Base-by-base conservation (phyloP, 2,797 vertebrate genomes). In the Melanotaenia pygmaea region DNA sequence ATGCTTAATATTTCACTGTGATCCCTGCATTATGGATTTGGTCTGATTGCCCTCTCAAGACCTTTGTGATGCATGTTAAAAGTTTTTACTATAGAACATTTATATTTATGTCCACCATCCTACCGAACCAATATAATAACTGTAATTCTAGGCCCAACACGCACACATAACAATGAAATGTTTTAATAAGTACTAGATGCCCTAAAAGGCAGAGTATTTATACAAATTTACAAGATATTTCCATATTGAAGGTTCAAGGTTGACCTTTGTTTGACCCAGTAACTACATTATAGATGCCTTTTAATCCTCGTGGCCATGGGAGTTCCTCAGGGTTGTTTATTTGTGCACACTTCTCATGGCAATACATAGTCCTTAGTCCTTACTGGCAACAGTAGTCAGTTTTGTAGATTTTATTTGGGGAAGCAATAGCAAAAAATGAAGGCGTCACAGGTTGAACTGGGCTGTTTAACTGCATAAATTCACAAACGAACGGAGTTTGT, bases 1-100 rank as follows among this genome's bases (percentile, higher is more conserved):
- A 89, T 94, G 76, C 87, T 92, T 88, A 93, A 94, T 94, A 93
- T 94, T 94, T 93, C 77, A 92, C 92, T 1, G 37, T 84, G 82
- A 89, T 90, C 86, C 68, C 71, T 93, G 92, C 91, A 91, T 91
- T 92, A 91, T 91, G 80, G 83, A 92, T 93, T 88, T 86, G 77
- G 67, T 87, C 84, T 82, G 85, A 91, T 91, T 88, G 91, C 87
- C 88, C 91, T 92, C 86, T 87, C 67, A 75, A 87, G 90, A 92
- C 91, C 87, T 85, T 82, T 68, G 74, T 86, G 85, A 77, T 79
- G 68, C 80, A 75, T 76, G 67, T 72, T 74, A 26, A 9, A 91
- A 87, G 81, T 84, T 88, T 74, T 84, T 74, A 26, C 69, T 62
- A 64, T 53, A 69, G 60, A 91, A 86, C 83, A 89, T 88, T 73